Conservation (phyloP, 2,888 invertebrate species). For the Ochropleura leucogaster region DNA sequence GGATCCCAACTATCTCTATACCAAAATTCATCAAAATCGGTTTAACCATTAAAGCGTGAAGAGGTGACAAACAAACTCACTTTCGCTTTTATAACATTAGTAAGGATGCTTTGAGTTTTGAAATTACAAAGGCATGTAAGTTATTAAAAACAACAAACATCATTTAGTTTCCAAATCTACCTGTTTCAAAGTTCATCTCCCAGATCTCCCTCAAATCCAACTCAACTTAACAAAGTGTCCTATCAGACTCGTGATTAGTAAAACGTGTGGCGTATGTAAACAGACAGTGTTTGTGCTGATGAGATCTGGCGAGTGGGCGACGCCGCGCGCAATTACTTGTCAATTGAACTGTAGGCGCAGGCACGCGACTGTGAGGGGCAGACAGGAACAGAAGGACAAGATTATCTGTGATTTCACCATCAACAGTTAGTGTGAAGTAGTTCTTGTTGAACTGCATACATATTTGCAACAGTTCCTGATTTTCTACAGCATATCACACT, state of each 20-base stretch:
- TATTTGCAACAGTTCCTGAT: background rate
- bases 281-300: constrained; percentile 64
- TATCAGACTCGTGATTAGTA: constrained; percentile 57
- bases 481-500: background rate
- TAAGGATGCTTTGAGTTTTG: too few species aligned
- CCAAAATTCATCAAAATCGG: too few species aligned
- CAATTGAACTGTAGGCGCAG: constrained; percentile 62
- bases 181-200: background rate
- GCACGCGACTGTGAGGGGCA: constrained; percentile 42
- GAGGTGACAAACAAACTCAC: too few species aligned
- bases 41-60: too few species aligned
- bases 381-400: constrained; percentile 44
- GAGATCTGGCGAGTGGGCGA: constrained; percentile 71
- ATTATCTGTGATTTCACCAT: background rate
- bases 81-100: too few species aligned
- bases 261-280: constrained; percentile 60
- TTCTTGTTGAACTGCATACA: background rate
- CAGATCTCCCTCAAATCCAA: constrained; percentile 23
- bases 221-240: constrained; percentile 29
- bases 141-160: too few species aligned
- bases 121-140: too few species aligned
- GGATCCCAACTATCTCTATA: too few species aligned
- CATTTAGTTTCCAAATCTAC: background rate
- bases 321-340: constrained; percentile 74
- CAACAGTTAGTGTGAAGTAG: background rate